phyloP scores from a whole-genome alignment of 1,140 invertebrate genomes.

The Pseudoatta argentina region DNA sequence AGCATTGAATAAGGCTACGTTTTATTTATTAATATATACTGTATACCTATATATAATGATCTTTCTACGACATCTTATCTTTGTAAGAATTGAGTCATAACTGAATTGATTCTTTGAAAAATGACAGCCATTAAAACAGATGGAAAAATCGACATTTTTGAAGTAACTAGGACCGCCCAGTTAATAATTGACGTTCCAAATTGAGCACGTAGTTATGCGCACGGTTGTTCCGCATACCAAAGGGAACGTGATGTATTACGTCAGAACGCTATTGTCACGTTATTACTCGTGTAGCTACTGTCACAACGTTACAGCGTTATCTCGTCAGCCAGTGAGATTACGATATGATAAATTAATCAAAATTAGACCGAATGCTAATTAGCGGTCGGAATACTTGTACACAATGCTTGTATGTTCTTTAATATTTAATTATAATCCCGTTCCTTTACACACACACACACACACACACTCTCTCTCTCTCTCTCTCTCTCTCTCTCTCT shows the following conservation, averaged over 20 bases:
- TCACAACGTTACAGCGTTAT: conserved; percentile 33
- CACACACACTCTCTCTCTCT: background rate
- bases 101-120: background rate
- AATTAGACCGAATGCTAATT: conserved; percentile 55
- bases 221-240: conserved; percentile 45
- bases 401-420: conserved; percentile 12
- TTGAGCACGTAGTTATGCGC: conserved; percentile 48
- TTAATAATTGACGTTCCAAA: conserved; percentile 56
- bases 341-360: conserved; percentile 64
- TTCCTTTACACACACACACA: background rate
- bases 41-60: background rate
- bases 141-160: background rate
- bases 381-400: background rate
- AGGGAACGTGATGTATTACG: conserved; percentile 57
- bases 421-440: background rate
- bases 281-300: conserved; percentile 47
- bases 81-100: background rate
- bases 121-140: background rate
- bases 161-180: background rate
- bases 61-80: background rate
- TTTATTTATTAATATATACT: background rate
- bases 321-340: conserved; percentile 58
- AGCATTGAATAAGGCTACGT: background rate
- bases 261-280: conserved; percentile 61
- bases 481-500: background rate